phyloP scores from a whole-genome alignment of 2,797 vertebrate genomes.

The Acrocephalus scirpaceus region DNA sequence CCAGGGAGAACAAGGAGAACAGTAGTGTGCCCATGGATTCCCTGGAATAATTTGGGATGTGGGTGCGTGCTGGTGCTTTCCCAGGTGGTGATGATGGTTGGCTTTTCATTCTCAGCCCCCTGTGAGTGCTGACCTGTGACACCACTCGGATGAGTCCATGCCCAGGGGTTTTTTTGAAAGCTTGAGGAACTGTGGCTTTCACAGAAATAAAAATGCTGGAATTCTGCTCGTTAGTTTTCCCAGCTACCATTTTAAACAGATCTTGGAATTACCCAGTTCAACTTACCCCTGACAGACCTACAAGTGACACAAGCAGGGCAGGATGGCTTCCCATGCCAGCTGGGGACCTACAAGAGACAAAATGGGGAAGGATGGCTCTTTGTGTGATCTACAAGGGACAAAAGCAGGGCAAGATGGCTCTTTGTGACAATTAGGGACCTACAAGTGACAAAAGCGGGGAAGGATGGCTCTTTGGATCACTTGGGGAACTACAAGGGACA shows the following conservation, averaged over 20 bases:
- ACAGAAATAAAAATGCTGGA: background rate
- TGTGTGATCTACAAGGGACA: background rate
- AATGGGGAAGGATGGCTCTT: background rate
- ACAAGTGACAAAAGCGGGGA: too few species aligned
- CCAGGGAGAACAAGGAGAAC: background rate
- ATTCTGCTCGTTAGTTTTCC: background rate
- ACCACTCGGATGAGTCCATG: rapidly evolving
- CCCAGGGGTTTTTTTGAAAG: background rate
- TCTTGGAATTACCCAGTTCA: background rate
- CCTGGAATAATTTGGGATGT: rapidly evolving
- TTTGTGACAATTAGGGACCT: rapidly evolving
- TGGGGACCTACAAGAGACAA: background rate
- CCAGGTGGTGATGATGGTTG: rapidly evolving
- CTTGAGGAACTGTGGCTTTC: background rate
- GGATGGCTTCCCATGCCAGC: rapidly evolving
- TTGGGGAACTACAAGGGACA: too few species aligned
- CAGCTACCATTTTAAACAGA: background rate
- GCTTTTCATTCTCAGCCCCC: background rate
- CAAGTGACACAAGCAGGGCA: background rate
- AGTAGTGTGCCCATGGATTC: too few species aligned
- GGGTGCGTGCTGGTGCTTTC: too few species aligned
- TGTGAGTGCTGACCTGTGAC: rapidly evolving
- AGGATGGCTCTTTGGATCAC: background rate
- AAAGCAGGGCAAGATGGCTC: background rate
- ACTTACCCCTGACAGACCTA: background rate